Conservation (phyloP, 2,888 invertebrate genomes). For the Nomada fabriciana region DNA sequence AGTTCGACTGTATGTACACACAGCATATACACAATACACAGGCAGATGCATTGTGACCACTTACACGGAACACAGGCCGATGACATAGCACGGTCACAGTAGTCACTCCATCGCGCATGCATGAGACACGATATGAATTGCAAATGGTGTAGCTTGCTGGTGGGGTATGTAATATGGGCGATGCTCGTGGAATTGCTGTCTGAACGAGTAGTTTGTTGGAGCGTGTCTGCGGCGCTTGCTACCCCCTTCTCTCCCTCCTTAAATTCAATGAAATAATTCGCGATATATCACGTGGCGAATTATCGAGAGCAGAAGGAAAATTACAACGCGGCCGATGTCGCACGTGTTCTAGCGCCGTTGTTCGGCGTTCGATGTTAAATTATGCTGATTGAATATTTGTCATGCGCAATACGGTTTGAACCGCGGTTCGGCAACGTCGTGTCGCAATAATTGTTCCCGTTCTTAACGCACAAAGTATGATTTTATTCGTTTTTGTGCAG, state of each 20-base stretch:
- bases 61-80: constrained; percentile 61
- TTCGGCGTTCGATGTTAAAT: constrained; percentile 19
- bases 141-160: constrained; percentile 67
- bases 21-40: constrained; percentile 10
- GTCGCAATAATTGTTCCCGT: constrained; percentile 21
- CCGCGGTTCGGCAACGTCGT: not conserved
- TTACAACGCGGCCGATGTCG: constrained; percentile 21
- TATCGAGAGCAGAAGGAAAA: constrained; percentile 42
- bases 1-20: constrained; percentile 19
- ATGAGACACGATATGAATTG: constrained; percentile 78
- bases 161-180: constrained; percentile 71
- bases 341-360: constrained; percentile 4
- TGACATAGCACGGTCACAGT: constrained; percentile 69
- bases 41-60: constrained; percentile 48
- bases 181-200: constrained; percentile 63
- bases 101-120: constrained; percentile 75
- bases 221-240: constrained; percentile 48
- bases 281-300: constrained; percentile 36
- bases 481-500: not conserved
- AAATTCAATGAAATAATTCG: constrained; percentile 58
- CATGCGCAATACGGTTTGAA: not conserved
- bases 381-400: constrained; percentile 51
- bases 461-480: not conserved
- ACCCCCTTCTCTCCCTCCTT: constrained; percentile 49
- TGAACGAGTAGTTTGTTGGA: constrained; percentile 72